A percentile compares a stretch with the other conserved stretches of the same genome.
Evolutionary conservation across 2,797 vertebrate genomes (phyloP).

Genomic region (Borostomias antarcticus): DNA sequence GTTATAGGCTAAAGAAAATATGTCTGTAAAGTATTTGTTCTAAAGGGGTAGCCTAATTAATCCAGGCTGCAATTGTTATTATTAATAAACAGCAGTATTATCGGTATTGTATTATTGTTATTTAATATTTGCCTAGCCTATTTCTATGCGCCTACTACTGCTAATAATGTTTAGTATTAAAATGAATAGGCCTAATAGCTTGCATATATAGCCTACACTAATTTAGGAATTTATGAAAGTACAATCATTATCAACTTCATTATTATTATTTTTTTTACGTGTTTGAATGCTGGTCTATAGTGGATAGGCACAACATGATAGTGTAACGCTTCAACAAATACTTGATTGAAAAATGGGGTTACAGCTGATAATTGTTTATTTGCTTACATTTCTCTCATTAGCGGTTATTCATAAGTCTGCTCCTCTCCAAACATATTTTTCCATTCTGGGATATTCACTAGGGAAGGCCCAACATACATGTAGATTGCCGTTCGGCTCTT

Average conservation of each 20-base stretch:
- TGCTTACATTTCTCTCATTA: background rate
- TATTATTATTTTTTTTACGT: too few species aligned
- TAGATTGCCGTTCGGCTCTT: too few species aligned
- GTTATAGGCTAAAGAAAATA: too few species aligned
- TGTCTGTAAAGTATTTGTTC: constrained; percentile 2
- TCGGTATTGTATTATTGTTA: background rate
- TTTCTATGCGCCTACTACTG: background rate
- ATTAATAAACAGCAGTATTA: background rate
- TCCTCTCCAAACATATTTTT: background rate
- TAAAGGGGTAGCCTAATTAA: too few species aligned
- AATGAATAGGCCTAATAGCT: too few species aligned
- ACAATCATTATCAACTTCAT: background rate
- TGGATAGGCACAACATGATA: background rate
- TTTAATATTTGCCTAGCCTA: too few species aligned
- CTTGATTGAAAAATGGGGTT: background rate
- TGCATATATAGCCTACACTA: too few species aligned
- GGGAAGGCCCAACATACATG: too few species aligned
- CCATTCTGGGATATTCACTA: too few species aligned
- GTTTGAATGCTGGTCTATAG: too few species aligned
- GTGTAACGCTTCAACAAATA: background rate
- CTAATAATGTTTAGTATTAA: background rate
- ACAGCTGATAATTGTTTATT: background rate
- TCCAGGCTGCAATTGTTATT: background rate
- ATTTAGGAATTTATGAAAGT: background rate
- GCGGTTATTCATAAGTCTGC: background rate